A percentile compares a stretch with the other conserved stretches of the same genome.
phyloP scores from a whole-genome alignment of 2,888 invertebrate genomes.

The Eutolmus rufibarbis region DNA sequence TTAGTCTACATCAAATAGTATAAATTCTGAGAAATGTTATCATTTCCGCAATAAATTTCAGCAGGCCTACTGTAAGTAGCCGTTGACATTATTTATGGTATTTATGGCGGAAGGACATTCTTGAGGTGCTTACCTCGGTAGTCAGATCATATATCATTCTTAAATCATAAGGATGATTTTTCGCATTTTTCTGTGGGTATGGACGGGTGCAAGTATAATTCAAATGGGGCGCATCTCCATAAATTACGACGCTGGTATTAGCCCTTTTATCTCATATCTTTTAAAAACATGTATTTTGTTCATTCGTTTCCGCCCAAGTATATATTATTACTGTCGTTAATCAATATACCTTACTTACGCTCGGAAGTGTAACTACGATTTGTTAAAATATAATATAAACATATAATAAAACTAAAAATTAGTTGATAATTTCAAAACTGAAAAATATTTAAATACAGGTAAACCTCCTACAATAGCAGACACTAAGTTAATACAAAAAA shows the following conservation, averaged over 20 bases:
- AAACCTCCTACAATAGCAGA: too few relatives aligned
- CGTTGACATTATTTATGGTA: slow-evolving; percentile 33
- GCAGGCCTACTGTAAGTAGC: neutral
- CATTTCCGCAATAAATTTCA: slow-evolving; percentile 62
- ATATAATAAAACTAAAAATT: too few relatives aligned
- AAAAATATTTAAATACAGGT: too few relatives aligned
- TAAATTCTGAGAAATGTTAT: slow-evolving; percentile 53
- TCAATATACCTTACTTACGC: too few relatives aligned
- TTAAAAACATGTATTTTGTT: neutral
- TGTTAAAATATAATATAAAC: too few relatives aligned
- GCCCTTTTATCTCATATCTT: neutral
- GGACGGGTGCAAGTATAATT: neutral
- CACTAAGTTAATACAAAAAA: too few relatives aligned
- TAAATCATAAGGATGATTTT: slow-evolving; percentile 5
- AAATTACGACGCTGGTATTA: neutral
- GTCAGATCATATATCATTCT: slow-evolving; percentile 37
- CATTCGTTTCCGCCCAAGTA: too few relatives aligned
- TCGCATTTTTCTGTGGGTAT: neutral
- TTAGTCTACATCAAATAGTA: slow-evolving; percentile 47
- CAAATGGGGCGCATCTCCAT: neutral
- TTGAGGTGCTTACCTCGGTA: slow-evolving; percentile 7
- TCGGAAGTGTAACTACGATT: too few relatives aligned
- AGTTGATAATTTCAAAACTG: too few relatives aligned
- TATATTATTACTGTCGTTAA: too few relatives aligned
- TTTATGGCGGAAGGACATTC: slow-evolving; percentile 10